Percentiles rank a stretch among this genome's conserved stretches.
These are phyloP conservation scores for Drosophila sucinea DNA, from an alignment of 1,140 invertebrate genomes.

Conservation along the genomic window DNA sequence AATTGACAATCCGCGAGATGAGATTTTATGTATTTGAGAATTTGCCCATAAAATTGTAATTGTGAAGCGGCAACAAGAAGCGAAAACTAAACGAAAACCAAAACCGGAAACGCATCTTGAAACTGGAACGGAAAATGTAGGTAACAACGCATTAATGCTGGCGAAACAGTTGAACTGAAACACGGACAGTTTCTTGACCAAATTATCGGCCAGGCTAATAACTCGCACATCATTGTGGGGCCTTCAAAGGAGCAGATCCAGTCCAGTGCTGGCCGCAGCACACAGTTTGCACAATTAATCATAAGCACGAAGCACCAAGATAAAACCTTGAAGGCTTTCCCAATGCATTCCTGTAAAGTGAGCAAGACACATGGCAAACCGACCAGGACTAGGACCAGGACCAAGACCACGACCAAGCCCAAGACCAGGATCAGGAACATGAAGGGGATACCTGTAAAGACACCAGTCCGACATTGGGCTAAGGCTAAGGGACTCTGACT, in stretches of 20 bases:
- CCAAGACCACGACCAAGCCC: neutral
- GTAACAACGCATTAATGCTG: too few relatives aligned
- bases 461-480: constrained; percentile 8
- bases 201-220: neutral
- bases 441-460: constrained; percentile 7
- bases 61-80: neutral
- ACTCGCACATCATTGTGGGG: constrained; percentile 10
- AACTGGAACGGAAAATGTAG: too few relatives aligned
- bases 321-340: constrained; percentile 2
- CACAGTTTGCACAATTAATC: constrained; percentile 18
- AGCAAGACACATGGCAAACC: constrained; percentile 15
- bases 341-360: constrained; percentile 7
- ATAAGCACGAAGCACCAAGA: constrained; percentile 10
- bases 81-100: neutral
- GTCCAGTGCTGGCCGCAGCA: neutral
- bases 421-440: constrained; percentile 1
- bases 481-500: constrained; percentile 17
- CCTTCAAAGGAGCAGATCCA: constrained; percentile 3
- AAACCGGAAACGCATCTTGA: neutral
- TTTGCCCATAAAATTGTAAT: constrained; percentile 2
- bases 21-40: neutral
- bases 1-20: constrained; percentile 5
- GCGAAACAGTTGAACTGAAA: neutral
- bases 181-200: neutral
- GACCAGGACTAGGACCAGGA: neutral